Conservation (phyloP, 2,888 invertebrate species). For the Sepiola atlantica region DNA sequence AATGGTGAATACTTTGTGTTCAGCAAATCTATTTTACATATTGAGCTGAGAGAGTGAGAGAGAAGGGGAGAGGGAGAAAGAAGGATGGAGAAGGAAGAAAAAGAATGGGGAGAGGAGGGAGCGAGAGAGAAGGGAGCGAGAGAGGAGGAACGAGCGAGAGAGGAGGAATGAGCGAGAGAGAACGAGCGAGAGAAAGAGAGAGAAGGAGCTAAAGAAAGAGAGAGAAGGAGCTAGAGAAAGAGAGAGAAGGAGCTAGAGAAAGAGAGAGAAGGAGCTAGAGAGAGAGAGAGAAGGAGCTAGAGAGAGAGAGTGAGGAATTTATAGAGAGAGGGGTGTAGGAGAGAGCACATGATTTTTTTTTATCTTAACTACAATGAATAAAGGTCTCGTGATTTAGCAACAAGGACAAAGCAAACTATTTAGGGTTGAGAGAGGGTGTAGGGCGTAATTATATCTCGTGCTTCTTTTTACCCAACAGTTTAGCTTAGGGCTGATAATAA, state of each 20-base stretch:
- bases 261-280: no score
- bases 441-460: neutral
- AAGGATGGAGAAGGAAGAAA: no score
- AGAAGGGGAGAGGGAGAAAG: no score
- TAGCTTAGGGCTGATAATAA: neutral
- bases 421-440: neutral
- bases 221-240: no score
- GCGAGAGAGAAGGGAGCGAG: no score
- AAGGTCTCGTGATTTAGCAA: neutral
- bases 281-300: no score
- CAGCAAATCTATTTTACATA: neutral
- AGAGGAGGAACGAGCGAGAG: no score
- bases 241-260: neutral
- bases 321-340: no score
- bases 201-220: no score
- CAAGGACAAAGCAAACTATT: neutral
- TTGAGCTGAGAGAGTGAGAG: neutral
- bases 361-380: neutral
- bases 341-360: neutral
- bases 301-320: no score
- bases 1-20: neutral
- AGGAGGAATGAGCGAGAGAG: no score
- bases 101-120: no score
- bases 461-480: neutral
- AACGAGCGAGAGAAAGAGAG: neutral